A percentile compares a stretch with the other conserved stretches of the same genome.
These are phyloP conservation scores for Nanger granti DNA, from an alignment of 2,113 vertebrate genomes.

Conservation along the genomic window DNA sequence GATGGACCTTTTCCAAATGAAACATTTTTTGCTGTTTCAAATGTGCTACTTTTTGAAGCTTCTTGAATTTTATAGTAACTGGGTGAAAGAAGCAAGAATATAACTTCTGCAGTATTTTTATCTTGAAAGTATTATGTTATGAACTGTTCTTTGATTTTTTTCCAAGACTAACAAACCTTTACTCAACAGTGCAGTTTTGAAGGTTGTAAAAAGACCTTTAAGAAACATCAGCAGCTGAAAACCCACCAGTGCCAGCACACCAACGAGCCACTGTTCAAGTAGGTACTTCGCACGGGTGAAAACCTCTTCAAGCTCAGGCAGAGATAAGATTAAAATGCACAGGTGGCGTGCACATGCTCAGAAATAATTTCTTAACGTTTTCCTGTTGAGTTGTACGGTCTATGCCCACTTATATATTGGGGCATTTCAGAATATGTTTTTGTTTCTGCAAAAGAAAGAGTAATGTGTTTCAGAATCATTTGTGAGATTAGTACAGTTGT, in stretches of 20 bases:
- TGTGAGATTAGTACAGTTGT: not conserved
- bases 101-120: not conserved
- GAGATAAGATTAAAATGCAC: not conserved
- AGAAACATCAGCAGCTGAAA: conserved; percentile 89
- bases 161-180: conserved; percentile 42
- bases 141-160: not conserved
- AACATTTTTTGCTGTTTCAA: not conserved
- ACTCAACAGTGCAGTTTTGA: conserved; percentile 82
- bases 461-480: not conserved
- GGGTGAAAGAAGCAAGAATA: not conserved
- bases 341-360: not conserved
- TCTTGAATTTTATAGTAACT: not conserved
- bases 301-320: not conserved
- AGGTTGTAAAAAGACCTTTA: conserved; percentile 86
- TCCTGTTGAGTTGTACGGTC: not conserved
- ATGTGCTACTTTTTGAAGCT: not conserved
- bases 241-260: conserved; percentile 85
- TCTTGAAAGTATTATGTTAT: not conserved
- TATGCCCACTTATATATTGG: not conserved
- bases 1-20: not conserved
- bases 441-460: not conserved
- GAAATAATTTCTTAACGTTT: not conserved
- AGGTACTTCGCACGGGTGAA: conserved; percentile 63
- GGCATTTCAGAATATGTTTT: not conserved
- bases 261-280: conserved; percentile 83